Evolutionary conservation across 2,888 invertebrate species (phyloP), one percentile per base, ranked within the genome.

Genomic region (Tiliacea aurago): DNA sequence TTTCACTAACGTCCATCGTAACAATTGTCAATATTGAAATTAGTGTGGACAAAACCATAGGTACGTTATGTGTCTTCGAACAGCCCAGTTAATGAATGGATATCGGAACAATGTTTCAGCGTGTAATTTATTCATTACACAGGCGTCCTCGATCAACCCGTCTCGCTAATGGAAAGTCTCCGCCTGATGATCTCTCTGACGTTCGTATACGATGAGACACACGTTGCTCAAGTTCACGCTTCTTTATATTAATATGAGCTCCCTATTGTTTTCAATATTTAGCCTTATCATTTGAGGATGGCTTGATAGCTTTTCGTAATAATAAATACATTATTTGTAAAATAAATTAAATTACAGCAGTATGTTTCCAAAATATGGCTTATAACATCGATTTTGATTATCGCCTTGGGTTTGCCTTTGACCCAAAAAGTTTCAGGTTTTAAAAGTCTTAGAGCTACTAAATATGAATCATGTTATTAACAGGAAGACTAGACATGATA

Each of bases 121-220:
- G 95, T 96, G 96, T 96, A 96, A 96, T 96, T 96, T 96, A 96
- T 96, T 95, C 96, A 96, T 96, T 94, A 95, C 93, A 94, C 95
- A 94, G 93, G 89, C 95, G 95, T 94, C 95, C 95, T 95, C 95
- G 94, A 94, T 95, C 94, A 94, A 91, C 84, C 86, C 90, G 89
- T 84, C 87, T 89, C 88, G 89, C 87, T 91, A 93, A 91, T 94
- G 94, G 95, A 95, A 95, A 95, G 93, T 95, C 95, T 94, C 95
- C 94, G 92, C 89, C 85, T 91, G 91, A 91, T 93, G 92, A 92
- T 91, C 90, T 92, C 88, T 87, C 81, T 91, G 90, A 90, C 89
- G 90, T 89, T 87, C 80, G 73, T 78, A 77, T 70, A 76, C 73
- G 77, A 82, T 65, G 56, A 71, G 67, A 80, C 75, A 85, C 83